Conservation (phyloP, 2,797 vertebrate species). For the Malacoraja senta region DNA sequence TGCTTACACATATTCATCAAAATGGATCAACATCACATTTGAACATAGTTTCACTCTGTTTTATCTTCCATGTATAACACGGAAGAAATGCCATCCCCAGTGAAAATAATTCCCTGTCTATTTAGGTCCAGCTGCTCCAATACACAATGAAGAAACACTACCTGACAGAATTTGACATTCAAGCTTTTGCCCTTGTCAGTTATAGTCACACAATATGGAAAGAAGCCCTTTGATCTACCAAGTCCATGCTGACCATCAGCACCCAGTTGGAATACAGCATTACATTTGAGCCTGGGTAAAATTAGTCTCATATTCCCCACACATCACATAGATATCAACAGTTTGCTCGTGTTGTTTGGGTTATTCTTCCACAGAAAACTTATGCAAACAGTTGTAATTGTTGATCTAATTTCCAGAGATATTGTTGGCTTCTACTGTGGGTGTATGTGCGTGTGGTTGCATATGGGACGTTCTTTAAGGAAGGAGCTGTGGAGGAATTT, state of each 20-base stretch:
- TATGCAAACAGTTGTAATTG: slow-evolving; percentile 65
- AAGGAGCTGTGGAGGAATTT: too few relatives aligned
- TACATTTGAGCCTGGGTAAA: neutral
- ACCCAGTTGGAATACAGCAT: neutral
- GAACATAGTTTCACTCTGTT: neutral
- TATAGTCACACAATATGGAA: too few relatives aligned
- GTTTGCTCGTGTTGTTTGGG: slow-evolving; percentile 54
- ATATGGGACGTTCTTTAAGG: too few relatives aligned
- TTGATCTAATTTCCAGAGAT: slow-evolving; percentile 70
- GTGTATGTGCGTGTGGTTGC: too few relatives aligned
- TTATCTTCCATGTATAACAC: neutral
- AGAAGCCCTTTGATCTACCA: too few relatives aligned
- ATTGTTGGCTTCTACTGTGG: slow-evolving; percentile 72
- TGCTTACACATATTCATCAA: neutral
- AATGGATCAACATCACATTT: neutral
- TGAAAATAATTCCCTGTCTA: neutral
- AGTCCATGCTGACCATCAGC: too few relatives aligned
- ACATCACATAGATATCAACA: slow-evolving; percentile 31
- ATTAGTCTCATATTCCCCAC: neutral
- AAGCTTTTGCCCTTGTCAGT: neutral
- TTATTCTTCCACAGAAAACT: slow-evolving; percentile 48
- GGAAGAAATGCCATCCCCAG: neutral
- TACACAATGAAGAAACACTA: neutral
- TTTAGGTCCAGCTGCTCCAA: too few relatives aligned
- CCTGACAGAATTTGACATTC: neutral